Evolutionary conservation across 2,888 invertebrate species (phyloP).

Genomic region (Brenthis hecate): DNA sequence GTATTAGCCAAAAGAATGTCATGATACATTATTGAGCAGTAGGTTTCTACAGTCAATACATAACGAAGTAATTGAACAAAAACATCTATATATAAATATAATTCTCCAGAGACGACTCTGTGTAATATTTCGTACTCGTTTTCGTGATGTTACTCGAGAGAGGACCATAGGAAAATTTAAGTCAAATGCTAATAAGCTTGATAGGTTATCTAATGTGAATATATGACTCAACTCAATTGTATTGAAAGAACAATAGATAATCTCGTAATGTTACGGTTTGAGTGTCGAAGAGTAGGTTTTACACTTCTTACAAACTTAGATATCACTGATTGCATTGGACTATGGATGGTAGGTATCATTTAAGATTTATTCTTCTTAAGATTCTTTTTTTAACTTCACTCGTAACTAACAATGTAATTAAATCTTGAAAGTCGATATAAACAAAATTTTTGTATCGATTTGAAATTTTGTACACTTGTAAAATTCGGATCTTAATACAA

Average conservation of each 20-base stretch:
- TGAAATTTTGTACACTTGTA: too few species aligned
- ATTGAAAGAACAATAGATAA: conserved; percentile 55
- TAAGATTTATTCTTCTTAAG: too few species aligned
- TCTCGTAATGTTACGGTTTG: conserved; percentile 48
- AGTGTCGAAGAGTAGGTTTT: conserved; percentile 37
- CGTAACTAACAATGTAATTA: too few species aligned
- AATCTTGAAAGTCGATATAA: too few species aligned
- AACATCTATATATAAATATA: neutral
- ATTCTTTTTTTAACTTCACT: too few species aligned
- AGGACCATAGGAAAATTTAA: conserved; percentile 41
- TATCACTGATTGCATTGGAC: neutral
- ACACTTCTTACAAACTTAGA: conserved; percentile 22
- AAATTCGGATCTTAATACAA: too few species aligned
- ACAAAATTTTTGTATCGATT: too few species aligned
- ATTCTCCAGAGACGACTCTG: neutral
- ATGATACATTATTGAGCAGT: conserved; percentile 12
- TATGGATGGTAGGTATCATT: too few species aligned
- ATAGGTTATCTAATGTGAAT: conserved; percentile 52
- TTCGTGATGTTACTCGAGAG: conserved; percentile 28
- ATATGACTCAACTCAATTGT: conserved; percentile 53
- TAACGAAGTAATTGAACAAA: neutral
- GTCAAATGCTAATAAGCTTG: conserved; percentile 50
- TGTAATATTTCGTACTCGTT: conserved; percentile 4
- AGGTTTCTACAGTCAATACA: conserved; percentile 10
- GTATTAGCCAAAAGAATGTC: conserved; percentile 18